These are phyloP conservation scores for Hirtodrosophila histrioides DNA, from an alignment of 2,888 invertebrate genomes.

Conservation along the genomic window DNA sequence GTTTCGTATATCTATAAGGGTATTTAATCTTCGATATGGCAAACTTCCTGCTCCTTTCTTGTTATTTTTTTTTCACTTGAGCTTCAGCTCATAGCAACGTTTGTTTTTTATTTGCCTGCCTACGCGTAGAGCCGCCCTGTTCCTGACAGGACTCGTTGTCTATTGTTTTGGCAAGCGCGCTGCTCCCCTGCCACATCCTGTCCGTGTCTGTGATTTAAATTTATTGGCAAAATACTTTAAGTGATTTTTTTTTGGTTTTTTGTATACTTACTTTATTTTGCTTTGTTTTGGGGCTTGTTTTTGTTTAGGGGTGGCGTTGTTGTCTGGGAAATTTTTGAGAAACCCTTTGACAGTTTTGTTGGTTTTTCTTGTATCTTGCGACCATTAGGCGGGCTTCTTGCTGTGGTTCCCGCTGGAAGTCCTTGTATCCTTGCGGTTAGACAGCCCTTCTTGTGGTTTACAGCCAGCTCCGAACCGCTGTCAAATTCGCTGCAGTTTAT, in stretches of 20 bases:
- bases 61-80: conserved; percentile 8
- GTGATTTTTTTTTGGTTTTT: conserved; percentile 63
- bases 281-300: conserved; percentile 19
- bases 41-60: conserved; percentile 14
- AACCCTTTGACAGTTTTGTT: conserved; percentile 67
- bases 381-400: conserved; percentile 40
- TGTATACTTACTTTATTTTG: conserved; percentile 14
- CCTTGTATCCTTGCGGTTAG: conserved; percentile 66
- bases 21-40: conserved; percentile 4
- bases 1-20: neutral
- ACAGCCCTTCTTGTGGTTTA: conserved; percentile 60
- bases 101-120: conserved; percentile 24
- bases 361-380: conserved; percentile 31
- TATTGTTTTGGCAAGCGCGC: conserved; percentile 33
- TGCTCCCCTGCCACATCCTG: conserved; percentile 11
- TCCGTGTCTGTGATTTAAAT: conserved; percentile 75
- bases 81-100: conserved; percentile 18
- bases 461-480: conserved; percentile 19
- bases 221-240: conserved; percentile 81
- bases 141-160: conserved; percentile 31
- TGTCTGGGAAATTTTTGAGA: conserved; percentile 12
- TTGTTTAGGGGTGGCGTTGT: conserved; percentile 19
- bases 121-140: conserved; percentile 14
- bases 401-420: conserved; percentile 19
- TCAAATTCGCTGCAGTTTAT: conserved; percentile 76